Percentiles rank a stretch among this genome's conserved stretches.
phyloP scores from a whole-genome alignment of 2,797 vertebrate genomes.

The Acridotheres tristis region DNA sequence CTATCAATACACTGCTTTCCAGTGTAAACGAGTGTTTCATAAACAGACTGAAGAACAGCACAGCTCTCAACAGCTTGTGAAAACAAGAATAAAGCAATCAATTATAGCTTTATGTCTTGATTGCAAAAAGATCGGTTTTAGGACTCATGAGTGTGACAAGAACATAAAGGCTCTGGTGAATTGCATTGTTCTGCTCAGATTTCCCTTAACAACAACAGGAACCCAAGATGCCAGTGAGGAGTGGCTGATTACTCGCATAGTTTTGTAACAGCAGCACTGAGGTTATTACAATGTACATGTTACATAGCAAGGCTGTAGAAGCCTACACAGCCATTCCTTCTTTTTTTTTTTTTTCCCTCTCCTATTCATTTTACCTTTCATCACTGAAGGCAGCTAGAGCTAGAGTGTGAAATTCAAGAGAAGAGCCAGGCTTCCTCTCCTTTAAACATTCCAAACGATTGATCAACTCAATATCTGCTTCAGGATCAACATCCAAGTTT shows the following conservation, averaged over 20 bases:
- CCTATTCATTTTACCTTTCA: neutral
- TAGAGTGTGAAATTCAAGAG: conserved; percentile 7
- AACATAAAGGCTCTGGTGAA: neutral
- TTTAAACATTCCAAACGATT: conserved; percentile 20
- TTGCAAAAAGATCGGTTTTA: neutral
- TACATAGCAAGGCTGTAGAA: neutral
- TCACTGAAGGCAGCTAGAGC: neutral
- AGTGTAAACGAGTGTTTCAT: conserved; percentile 11
- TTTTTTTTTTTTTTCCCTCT: no score
- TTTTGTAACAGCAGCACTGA: neutral
- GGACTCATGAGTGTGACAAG: neutral
- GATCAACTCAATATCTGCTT: conserved; percentile 33
- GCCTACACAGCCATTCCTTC: neutral
- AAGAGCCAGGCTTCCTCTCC: conserved; percentile 34
- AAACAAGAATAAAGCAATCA: conserved; percentile 17
- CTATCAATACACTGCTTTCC: neutral
- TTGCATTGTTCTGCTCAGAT: neutral
- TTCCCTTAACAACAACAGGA: conserved; percentile 1
- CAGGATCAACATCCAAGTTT: conserved; percentile 41
- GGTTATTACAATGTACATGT: neutral
- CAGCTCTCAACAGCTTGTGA: neutral
- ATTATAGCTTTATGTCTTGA: conserved; percentile 9
- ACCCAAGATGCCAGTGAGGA: neutral
- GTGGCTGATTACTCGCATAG: neutral
- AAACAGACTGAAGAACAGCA: neutral